These are phyloP conservation scores for Nasonia giraulti DNA, from an alignment of 1,140 invertebrate species.

Conservation along the genomic window DNA sequence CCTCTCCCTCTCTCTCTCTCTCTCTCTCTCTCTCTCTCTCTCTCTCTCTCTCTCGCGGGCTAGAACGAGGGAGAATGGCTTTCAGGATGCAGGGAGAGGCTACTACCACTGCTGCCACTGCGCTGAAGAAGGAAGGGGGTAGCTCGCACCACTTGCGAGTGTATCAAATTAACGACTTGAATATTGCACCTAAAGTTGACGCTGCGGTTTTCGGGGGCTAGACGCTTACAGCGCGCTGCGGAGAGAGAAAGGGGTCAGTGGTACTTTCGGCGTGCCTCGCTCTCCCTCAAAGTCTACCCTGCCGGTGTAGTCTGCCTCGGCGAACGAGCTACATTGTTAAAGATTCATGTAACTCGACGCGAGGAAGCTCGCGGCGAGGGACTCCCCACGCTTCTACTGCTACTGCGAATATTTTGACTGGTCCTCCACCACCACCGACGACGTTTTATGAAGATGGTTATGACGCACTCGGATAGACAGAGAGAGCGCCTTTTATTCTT, in stretches of 20 bases:
- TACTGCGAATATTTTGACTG: not conserved
- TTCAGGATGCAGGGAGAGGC: not conserved
- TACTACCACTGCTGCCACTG: too few relatives aligned
- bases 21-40: too few relatives aligned
- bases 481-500: not conserved
- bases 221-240: too few relatives aligned
- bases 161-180: conserved; percentile 40
- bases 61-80: not conserved
- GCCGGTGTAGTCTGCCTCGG: not conserved
- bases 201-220: not conserved
- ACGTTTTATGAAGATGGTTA: not conserved
- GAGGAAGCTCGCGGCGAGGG: not conserved
- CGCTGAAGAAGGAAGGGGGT: too few relatives aligned
- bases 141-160: not conserved
- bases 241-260: not conserved
- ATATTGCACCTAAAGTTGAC: conserved; percentile 29
- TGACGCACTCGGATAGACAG: not conserved
- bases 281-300: too few relatives aligned
- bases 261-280: too few relatives aligned
- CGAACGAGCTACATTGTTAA: not conserved
- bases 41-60: too few relatives aligned
- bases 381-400: not conserved
- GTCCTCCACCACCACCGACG: not conserved
- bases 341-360: conserved; percentile 10
- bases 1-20: too few relatives aligned